phyloP scores from a whole-genome alignment of 1,140 invertebrate genomes.

The Drosophila novamexicana region DNA sequence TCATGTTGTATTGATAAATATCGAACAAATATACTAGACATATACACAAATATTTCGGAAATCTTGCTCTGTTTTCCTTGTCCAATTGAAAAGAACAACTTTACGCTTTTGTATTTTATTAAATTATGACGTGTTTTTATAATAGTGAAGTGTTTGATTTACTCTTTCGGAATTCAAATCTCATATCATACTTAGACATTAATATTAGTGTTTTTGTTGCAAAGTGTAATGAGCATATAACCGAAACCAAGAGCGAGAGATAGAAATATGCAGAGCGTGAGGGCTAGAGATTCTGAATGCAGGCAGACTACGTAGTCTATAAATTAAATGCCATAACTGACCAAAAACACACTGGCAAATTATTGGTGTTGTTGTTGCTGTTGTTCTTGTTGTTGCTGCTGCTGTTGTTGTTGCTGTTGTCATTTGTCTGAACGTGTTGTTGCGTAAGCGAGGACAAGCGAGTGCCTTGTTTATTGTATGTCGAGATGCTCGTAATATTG shows the following conservation, averaged over 20 bases:
- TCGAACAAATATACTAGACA: no score
- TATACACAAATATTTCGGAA: no score
- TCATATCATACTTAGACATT: no score
- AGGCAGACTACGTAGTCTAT: conserved; percentile 58
- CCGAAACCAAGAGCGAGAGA: neutral
- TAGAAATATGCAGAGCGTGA: conserved; percentile 6
- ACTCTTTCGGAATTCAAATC: no score
- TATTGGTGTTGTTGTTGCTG: conserved; percentile 31
- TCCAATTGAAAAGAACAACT: no score
- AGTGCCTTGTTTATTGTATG: conserved; percentile 58
- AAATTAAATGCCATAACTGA: conserved; percentile 67
- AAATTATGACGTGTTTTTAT: no score
- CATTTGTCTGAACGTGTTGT: conserved; percentile 65
- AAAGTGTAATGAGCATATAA: neutral
- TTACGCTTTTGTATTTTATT: no score
- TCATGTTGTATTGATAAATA: no score
- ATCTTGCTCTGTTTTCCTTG: no score
- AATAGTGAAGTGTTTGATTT: no score
- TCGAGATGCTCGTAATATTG: conserved; percentile 36
- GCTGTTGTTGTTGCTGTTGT: conserved; percentile 35
- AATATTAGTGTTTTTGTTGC: neutral
- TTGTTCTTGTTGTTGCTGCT: neutral
- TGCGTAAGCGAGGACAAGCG: conserved; percentile 55
- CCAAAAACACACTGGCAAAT: conserved; percentile 68
- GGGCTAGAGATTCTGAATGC: conserved; percentile 30